Evolutionary conservation across 2,888 invertebrate genomes (phyloP), one percentile per base, ranked within the genome.

Genomic region (Cephus nigrinus): DNA sequence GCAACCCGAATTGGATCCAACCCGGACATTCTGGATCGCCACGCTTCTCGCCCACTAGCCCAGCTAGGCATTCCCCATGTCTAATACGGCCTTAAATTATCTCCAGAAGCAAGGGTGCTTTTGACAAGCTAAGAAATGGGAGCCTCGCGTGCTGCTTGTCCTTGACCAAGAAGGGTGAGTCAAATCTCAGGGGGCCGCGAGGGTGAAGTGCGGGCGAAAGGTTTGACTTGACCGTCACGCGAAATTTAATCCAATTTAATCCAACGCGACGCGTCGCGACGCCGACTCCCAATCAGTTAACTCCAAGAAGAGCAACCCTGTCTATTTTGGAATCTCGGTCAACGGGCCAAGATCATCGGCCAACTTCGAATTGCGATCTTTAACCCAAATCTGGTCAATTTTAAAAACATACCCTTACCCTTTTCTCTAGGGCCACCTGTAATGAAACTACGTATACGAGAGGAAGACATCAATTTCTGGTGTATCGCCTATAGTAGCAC

Each of bases 61-160:
- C 12, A 35, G 23, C 55, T 55, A 9, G 23, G 9, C 23, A 23
- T 55, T 55, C 55, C 55, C 55, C 55, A 0, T 5, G 71, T 23
- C 32, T 15, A 15, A 31, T 71, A 71, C 12, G 12, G 0, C 11
- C 71, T 12, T 71, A 71, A 71, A 71, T 30, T n/a, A 55, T 71
- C 71, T 12, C 12, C 71, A 23, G 71, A 71, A 12, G 71, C 31
- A 9, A 33, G 33, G 71, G 31, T 32, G 32, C 31, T 31, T 33
- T n/a, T 31, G 71, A 31, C 71, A 77, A 15, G 33, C 40, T 33
- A 12, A 69, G 72, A 79, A 80, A 82, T 83, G 79, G 78, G 73
- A 75, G 33, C 75, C 78, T 87, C 80, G 86, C 87, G 86, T 86
- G 88, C 81, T 80, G 81, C 80, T 76, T 82, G 79, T 76, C 74